Evolutionary conservation across 2,113 vertebrate genomes (phyloP), one percentile per base, ranked within the genome.

Genomic region (Salvelinus alpinus): DNA sequence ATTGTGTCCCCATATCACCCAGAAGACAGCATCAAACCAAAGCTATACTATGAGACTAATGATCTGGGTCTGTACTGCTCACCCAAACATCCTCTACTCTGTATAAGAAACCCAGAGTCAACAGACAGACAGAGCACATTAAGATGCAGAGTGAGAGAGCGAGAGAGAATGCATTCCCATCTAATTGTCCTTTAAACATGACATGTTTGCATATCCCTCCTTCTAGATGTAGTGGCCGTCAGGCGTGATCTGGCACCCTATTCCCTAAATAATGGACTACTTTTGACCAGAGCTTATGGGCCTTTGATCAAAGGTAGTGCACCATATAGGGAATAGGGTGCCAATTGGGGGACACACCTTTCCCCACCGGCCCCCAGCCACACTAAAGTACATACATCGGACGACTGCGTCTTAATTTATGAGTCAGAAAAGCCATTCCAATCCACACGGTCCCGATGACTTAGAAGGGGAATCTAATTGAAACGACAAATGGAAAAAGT

Each of bases 381-480:
- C 66, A 20, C 68, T 47, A 31, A 22, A 12, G 38, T 47, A 47
- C 68, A 22, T 47, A n/a, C 20, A 65, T 24, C 11, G 48, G 64
- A 34, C 54, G 3, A 38, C 64, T 11, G 70, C 16, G 16, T 67
- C 64, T 78, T 80, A 70, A 87, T 83, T 88, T 77, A 88, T 57
- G 48, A 88, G 72, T 85, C 81, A 82, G 76, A 81, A 34, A 80
- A 62, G 77, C 34, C 65, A 54, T 18, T 54, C 48, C 48, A 54
- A 81, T 85, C 80, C 79, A 83, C 71, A 44, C 76, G 78, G 82
- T 74, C 51, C 85, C 72, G 1, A n/a, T 85, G 82, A 90, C 86
- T 84, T 78, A 85, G 67, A 1, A 74, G 76, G 67, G 47, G 74
- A 89, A 89, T 87, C 84, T 86, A 89, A 92, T 92, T 90, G 91